These are phyloP conservation scores for Salvelinus namaycush DNA, from an alignment of 2,113 vertebrate species.

Conservation along the genomic window DNA sequence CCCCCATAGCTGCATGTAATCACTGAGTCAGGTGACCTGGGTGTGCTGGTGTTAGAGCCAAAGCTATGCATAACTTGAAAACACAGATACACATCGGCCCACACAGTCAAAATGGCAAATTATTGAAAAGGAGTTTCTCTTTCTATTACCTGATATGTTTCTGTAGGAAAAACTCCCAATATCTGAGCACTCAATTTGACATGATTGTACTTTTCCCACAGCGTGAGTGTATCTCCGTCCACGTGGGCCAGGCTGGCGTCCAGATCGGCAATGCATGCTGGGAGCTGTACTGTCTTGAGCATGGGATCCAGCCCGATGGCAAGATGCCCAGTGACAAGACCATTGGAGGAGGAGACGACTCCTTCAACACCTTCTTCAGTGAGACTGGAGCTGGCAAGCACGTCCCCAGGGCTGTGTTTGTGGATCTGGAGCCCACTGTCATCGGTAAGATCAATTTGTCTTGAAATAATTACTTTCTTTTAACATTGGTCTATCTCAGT, in stretches of 20 bases:
- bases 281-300: conserved; percentile 73
- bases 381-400: conserved; percentile 72
- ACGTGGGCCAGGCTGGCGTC: conserved; percentile 67
- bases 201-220: conserved; percentile 4
- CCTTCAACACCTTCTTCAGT: conserved; percentile 76
- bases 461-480: not conserved
- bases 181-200: not conserved
- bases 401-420: conserved; percentile 71
- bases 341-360: conserved; percentile 70
- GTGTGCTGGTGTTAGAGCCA: not conserved
- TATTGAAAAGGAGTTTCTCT: not conserved
- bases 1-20: conserved; percentile 6
- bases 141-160: not conserved
- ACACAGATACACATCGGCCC: too few species aligned
- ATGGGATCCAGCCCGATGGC: conserved; percentile 71
- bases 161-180: not conserved
- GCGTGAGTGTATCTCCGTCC: conserved; percentile 59
- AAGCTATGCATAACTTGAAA: not conserved
- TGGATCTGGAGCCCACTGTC: conserved; percentile 70
- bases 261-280: conserved; percentile 76
- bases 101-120: not conserved
- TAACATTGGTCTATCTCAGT: not conserved
- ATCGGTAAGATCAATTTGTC: conserved; percentile 56
- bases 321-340: conserved; percentile 70
- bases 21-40: conserved; percentile 11